Evolutionary conservation across 2,888 invertebrate species (phyloP), one percentile per base, ranked within the genome.

Genomic region (Meta bourneti): DNA sequence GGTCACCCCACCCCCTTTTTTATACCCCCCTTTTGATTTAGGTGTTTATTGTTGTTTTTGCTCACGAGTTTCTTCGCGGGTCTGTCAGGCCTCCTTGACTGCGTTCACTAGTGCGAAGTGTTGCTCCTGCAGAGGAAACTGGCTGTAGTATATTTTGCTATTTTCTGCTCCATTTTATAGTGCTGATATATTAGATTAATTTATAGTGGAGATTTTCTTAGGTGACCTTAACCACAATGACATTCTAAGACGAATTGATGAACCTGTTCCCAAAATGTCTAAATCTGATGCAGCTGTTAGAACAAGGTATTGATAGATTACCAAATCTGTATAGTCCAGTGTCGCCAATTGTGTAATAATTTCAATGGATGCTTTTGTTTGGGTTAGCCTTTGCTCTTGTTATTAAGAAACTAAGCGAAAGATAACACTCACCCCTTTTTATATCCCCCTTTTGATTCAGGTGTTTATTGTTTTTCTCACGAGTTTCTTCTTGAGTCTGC

Each of bases 1-100:
- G 72, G 52, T 54, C 52, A 16, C 52, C 16, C 54, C 52, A 54
- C 52, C 83, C 70, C 72, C 83, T 83, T 83, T 79, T 49, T 74
- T 34, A 72, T 49, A 9, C 8, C 48, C 11, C 16, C 16, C 61
- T 61, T 61, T 61, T 61, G 61, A 61, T 16, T 61, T 9, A 16
- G 61, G 61, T 16, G 61, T 16, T 61, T 61, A 9, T 61, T 61
- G 13, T 61, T 61, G 13, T 6, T 61, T 61, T 61, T 61, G 61
- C 8, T 34, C 34, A 34, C 61, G 61, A 16, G 61, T 61, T 61
- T 13, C 6, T 9, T 61, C 11, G 11, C 61, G 13, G 61, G 61
- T 61, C 61, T 61, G 61, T 1, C 34, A 34, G 34, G 34, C 34
- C 34, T 34, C 34, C 34, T 4, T 34, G 1, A 34, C 4, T 34